Evolutionary conservation across 1,140 invertebrate genomes (phyloP).

Genomic region (Armadillidium nasatum): DNA sequence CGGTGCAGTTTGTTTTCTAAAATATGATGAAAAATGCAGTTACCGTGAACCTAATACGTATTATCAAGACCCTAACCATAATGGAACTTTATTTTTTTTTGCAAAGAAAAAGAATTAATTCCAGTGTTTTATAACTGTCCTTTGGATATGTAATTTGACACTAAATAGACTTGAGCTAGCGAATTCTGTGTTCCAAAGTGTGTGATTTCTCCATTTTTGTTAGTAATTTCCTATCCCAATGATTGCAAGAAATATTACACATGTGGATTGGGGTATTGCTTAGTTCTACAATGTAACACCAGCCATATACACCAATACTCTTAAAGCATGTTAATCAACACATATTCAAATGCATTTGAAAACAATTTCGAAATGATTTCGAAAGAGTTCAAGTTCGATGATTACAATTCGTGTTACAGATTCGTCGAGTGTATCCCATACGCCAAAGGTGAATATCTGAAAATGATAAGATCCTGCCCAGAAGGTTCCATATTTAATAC

Average conservation of each 20-base stretch:
- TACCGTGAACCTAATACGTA: constrained; percentile 28
- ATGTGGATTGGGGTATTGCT: constrained; percentile 35
- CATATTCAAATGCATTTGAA: constrained; percentile 18
- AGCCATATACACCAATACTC: constrained; percentile 15
- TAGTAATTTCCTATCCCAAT: constrained; percentile 22
- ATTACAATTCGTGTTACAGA: constrained; percentile 23
- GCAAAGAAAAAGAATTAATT: constrained; percentile 2
- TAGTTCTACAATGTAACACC: too few species aligned
- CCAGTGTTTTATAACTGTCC: constrained; percentile 32
- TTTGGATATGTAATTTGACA: constrained; percentile 27
- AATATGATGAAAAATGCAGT: constrained; percentile 11
- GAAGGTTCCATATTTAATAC: too few species aligned
- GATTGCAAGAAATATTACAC: constrained; percentile 31
- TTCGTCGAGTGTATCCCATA: constrained; percentile 31
- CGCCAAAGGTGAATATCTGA: neutral
- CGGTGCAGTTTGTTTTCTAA: constrained; percentile 33
- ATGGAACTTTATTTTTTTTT: constrained; percentile 32
- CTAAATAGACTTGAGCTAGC: constrained; percentile 26
- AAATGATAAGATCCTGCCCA: neutral
- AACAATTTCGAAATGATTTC: constrained; percentile 25
- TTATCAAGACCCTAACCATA: constrained; percentile 27
- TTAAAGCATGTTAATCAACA: constrained; percentile 29
- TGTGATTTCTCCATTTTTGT: too few species aligned
- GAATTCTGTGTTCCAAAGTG: constrained; percentile 23
- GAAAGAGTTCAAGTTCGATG: constrained; percentile 27